Base-by-base conservation (phyloP, 2,888 invertebrate genomes). In the Thymelicus sylvestris region DNA sequence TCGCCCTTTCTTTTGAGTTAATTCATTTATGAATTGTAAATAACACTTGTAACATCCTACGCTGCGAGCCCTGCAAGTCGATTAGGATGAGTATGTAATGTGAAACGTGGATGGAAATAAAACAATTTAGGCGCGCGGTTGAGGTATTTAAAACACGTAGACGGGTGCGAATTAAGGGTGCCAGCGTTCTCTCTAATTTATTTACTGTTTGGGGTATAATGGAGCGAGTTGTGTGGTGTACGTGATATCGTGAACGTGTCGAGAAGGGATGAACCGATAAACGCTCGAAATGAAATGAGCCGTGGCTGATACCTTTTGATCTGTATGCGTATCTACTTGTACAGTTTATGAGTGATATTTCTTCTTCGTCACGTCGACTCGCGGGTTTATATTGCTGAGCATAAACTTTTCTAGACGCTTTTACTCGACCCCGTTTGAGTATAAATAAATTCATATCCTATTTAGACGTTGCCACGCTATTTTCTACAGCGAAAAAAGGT, bases 1-100 rank as follows among this genome's bases (percentile, higher is more conserved):
- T 79, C 80, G 80, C 79, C 80, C 81, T 81, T 79, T 79, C 76
- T 77, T 77, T 74, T 79, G 80, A 79, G 79, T 76, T 84, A 79
- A 77, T 80, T 80, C 74, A 76, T 74, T 77, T 78, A 77, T 78
- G 75, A 83, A 81, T 81, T 73, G 76, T 75, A 76, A 81, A 81
- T 80, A 81, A 64, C 72, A 74, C 78, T 80, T 71, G 72, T 72
- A 75, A 75, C 31, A 76, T 78, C 39, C 65, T 70, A 73, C 38
- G 64, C 75, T 75, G 74, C 66, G 72, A 70, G 61, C 38, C 64
- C 69, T 73, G 68, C 67, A 57, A 71, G 72, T 62, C 72, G 61
- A 63, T 72, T 75, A 74, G 62, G 71, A 74, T 47, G 66, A 59
- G 66, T 67, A 61, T 64, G 67, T 67, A 67, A 72, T 70, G 52